Evolutionary conservation across 2,888 invertebrate species (phyloP), one percentile per base, ranked within the genome.

Genomic region (Oligia fasciuncula): DNA sequence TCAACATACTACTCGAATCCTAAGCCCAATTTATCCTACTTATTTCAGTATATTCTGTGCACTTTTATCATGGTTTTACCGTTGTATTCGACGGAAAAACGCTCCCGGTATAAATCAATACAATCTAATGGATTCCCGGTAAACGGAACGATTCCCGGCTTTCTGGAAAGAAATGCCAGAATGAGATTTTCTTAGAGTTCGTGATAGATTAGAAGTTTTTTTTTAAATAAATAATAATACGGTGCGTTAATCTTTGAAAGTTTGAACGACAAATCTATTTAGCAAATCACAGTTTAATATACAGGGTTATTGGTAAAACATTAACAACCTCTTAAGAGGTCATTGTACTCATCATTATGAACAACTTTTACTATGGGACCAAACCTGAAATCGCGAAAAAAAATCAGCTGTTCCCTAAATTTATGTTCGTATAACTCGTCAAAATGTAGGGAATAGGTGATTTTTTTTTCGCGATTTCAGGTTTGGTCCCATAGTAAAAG

Each of bases 11-110:
- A 91, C 92, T 92, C 90, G 91, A 92, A 93, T 93, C 90, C 92
- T 91, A 91, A 92, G 91, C 91, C 91, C 93, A 94, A 94, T 94
- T 93, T 94, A 94, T 93, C 91, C 91, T 92, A 91, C 92, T 94
- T 94, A 94, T 93, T 92, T 91, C 88, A 84, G 88, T 90, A 89
- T 90, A 91, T 92, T 91, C 90, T 89, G 88, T 90, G 88, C 89
- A 90, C 87, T 92, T 91, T 92, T 92, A 91, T 90, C 91, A 89
- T 90, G 79, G 70, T 83, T 88, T 51, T 85, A 83, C 78, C 80
- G 90, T 85, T 89, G 90, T 91, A 86, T 91, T 89, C 84, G 83
- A 63, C n/a, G 66, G 65, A 87, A 90, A 90, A 91, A 88, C 87
- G 85, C 83, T 83, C 85, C 81, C 80, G 85, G 88, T 85, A 89